Evolutionary conservation across 2,888 invertebrate genomes (phyloP).

Genomic region (Hydroisotoma schaefferi): DNA sequence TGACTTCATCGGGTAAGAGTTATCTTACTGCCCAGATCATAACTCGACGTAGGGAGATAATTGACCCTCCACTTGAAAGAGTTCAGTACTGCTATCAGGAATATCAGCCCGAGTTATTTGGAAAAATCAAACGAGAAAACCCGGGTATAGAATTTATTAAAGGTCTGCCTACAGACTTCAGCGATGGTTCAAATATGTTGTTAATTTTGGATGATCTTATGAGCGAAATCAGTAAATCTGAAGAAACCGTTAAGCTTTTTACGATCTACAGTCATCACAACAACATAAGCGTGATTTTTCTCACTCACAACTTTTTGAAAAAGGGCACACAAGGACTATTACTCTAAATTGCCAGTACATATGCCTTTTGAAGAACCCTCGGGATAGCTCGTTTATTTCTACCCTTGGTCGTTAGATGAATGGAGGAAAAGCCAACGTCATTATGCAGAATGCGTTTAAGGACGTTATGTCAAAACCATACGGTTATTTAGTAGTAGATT

Average conservation of each 20-base stretch:
- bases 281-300: conserved; percentile 11
- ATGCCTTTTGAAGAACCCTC: conserved; percentile 31
- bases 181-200: background rate
- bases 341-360: conserved; percentile 25
- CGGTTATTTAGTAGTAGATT: conserved; percentile 39
- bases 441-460: conserved; percentile 27
- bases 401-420: conserved; percentile 36
- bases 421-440: conserved; percentile 16
- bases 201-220: conserved; percentile 28
- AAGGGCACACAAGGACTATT: conserved; percentile 16
- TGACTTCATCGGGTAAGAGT: conserved; percentile 8
- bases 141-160: conserved; percentile 23
- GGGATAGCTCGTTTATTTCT: conserved; percentile 20
- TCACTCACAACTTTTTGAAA: conserved; percentile 33
- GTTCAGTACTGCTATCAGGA: conserved; percentile 24
- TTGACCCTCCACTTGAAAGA: conserved; percentile 9
- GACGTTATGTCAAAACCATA: conserved; percentile 30
- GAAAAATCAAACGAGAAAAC: conserved; percentile 4
- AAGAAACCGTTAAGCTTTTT: conserved; percentile 16
- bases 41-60: conserved; percentile 18
- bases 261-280: conserved; percentile 15
- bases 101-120: conserved; percentile 19
- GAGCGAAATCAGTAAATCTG: conserved; percentile 8
- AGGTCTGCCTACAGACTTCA: conserved; percentile 17
- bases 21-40: conserved; percentile 11